Percentiles rank a stretch among this genome's conserved stretches.
These are phyloP conservation scores for Chrysolina haemoptera DNA, from an alignment of 2,888 invertebrate species.

Conservation along the genomic window DNA sequence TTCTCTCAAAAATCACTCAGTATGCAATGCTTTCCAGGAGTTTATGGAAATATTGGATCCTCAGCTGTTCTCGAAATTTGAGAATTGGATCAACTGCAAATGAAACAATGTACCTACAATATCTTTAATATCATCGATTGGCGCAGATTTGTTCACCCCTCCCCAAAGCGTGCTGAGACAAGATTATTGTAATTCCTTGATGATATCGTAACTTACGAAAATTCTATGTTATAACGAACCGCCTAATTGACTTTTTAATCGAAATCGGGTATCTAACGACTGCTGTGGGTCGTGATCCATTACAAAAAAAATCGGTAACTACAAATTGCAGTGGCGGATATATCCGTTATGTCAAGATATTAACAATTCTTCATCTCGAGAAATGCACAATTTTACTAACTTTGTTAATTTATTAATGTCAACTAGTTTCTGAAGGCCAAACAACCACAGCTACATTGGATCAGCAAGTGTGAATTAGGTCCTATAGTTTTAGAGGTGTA, in stretches of 20 bases:
- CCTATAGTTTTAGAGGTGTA: too few species aligned
- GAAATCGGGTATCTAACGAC: constrained; percentile 17
- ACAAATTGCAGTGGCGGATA: constrained; percentile 18
- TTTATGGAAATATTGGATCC: too few species aligned
- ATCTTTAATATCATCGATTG: background rate
- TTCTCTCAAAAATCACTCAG: too few species aligned
- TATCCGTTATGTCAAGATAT: constrained; percentile 12
- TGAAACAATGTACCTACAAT: background rate
- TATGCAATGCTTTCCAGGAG: too few species aligned
- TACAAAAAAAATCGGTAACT: constrained; percentile 20
- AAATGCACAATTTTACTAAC: too few species aligned
- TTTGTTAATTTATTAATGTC: too few species aligned
- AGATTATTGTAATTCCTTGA: background rate
- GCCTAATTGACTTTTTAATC: constrained; percentile 23
- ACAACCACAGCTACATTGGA: too few species aligned
- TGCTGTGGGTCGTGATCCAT: constrained; percentile 17
- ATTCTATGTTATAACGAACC: constrained; percentile 8
- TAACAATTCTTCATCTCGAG: too few species aligned
- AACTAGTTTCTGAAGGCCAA: too few species aligned
- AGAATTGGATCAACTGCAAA: background rate
- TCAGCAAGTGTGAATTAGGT: too few species aligned
- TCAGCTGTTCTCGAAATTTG: too few species aligned
- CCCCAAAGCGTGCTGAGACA: background rate
- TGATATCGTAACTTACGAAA: constrained; percentile 15
- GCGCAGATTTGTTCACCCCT: background rate